Evolutionary conservation across 2,888 invertebrate species (phyloP).

Genomic region (Clostera curtula): DNA sequence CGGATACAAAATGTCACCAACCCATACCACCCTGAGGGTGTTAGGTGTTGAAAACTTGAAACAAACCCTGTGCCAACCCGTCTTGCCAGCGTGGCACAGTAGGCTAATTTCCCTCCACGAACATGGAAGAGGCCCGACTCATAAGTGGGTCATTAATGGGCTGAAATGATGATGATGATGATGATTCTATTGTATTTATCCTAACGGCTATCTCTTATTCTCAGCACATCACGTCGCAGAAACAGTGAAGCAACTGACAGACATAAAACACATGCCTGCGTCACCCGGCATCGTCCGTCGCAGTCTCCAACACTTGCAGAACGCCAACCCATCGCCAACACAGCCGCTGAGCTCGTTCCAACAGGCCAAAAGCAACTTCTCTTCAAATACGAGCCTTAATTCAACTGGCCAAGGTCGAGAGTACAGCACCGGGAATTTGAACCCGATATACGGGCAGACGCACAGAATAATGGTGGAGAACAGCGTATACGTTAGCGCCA

Average conservation of each 20-base stretch:
- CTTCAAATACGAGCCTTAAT: conserved; percentile 49
- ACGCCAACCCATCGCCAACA: conserved; percentile 27
- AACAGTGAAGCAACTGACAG: conserved; percentile 89
- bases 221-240: conserved; percentile 81
- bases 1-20: too few relatives aligned
- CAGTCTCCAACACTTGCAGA: conserved; percentile 46
- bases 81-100: too few relatives aligned
- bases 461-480: conserved; percentile 58
- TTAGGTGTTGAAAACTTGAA: too few relatives aligned
- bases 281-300: conserved; percentile 85
- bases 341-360: conserved; percentile 52
- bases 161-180: too few relatives aligned
- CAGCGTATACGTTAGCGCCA: too few relatives aligned
- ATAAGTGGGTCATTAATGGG: too few relatives aligned
- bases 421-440: conserved; percentile 57
- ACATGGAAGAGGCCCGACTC: too few relatives aligned
- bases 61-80: too few relatives aligned
- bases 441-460: conserved; percentile 68
- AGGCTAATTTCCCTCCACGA: too few relatives aligned
- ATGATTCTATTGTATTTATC: too few relatives aligned
- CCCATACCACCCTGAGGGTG: too few relatives aligned
- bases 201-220: conserved; percentile 7
- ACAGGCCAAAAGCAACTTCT: conserved; percentile 56
- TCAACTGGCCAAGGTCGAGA: too few relatives aligned
- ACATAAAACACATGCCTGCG: conserved; percentile 89